phyloP scores from a whole-genome alignment of 1,140 invertebrate species.

The Mesaphorura yosii region DNA sequence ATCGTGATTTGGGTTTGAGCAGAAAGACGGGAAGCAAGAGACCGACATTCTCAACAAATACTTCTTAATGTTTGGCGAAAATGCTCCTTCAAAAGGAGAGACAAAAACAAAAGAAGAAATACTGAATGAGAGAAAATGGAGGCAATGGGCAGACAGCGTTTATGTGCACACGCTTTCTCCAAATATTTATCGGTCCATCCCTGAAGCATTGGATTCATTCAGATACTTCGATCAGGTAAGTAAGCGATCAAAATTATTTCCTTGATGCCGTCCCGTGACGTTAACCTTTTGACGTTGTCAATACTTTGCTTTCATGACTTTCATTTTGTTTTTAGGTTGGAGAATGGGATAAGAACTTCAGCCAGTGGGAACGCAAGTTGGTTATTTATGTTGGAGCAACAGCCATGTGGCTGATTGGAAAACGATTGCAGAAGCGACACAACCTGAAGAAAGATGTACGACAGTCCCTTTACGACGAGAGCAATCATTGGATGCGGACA shows the following conservation, averaged over 20 bases:
- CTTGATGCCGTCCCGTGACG: too few species aligned
- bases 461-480: constrained; percentile 76
- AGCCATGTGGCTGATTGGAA: constrained; percentile 89
- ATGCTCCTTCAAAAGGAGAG: constrained; percentile 36
- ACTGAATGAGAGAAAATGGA: constrained; percentile 78
- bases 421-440: constrained; percentile 75
- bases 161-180: constrained; percentile 89
- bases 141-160: constrained; percentile 83
- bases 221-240: constrained; percentile 71
- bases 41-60: constrained; percentile 87
- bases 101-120: constrained; percentile 47
- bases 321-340: constrained; percentile 48
- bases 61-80: constrained; percentile 74
- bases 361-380: constrained; percentile 64
- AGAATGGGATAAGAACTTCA: constrained; percentile 83
- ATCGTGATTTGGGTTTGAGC: constrained; percentile 2
- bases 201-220: constrained; percentile 79
- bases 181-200: constrained; percentile 65
- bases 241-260: neutral
- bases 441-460: constrained; percentile 78
- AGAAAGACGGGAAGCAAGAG: constrained; percentile 54
- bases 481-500: constrained; percentile 62
- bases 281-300: neutral
- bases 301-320: neutral
- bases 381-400: constrained; percentile 88